Base-by-base conservation (phyloP, 2,888 invertebrate species). In the Carcina quercana region DNA sequence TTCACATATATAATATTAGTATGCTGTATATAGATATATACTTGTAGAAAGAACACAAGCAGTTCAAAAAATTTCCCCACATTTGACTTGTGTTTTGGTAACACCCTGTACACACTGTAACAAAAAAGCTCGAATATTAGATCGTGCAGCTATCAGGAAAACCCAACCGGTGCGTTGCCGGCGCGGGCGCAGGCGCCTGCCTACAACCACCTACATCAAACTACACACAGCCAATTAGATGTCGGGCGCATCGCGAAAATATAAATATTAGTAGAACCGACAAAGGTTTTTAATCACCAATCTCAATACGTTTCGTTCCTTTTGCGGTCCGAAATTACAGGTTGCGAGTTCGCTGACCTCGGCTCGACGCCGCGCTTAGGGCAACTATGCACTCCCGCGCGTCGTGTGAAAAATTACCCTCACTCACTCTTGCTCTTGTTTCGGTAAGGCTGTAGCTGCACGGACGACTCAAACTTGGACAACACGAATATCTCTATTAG, bases 261-360 rank as follows among this genome's bases (percentile, higher is more conserved):
- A 83, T 83, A 82, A 83, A 83, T 83, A 83, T 83, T 83, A 83
- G 83, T 83, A 83, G 82, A 82, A 78, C 83, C 83, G 83, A 82
- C 83, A 83, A 83, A 83, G 80, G 80, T 78, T 82, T 80, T 80
- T 82, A 82, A 83, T 83, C 83, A 80, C 79, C 74, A 68, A 83
- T 83, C 79, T 66, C 65, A 62, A 68, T 72, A 62, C 66, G 63
- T 78, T 69, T 79, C 80, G 66, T 61, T 79, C 78, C 65, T 83
- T 83, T 83, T 83, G 83, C 83, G 83, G 83, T 83, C 80, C 80
- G 57, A 82, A 83, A 82, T 82, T 82, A 75, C 82, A 75, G 80
- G 70, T 74, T 73, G 74, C 60, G 69, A 70, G 83, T 75, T 82
- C 83, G 78, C 65, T 82, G 68, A 83, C 80, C 80, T 72, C 78